Evolutionary conservation across 2,113 vertebrate genomes (phyloP), one percentile per base, ranked within the genome.

Genomic region (Promerops cafer): DNA sequence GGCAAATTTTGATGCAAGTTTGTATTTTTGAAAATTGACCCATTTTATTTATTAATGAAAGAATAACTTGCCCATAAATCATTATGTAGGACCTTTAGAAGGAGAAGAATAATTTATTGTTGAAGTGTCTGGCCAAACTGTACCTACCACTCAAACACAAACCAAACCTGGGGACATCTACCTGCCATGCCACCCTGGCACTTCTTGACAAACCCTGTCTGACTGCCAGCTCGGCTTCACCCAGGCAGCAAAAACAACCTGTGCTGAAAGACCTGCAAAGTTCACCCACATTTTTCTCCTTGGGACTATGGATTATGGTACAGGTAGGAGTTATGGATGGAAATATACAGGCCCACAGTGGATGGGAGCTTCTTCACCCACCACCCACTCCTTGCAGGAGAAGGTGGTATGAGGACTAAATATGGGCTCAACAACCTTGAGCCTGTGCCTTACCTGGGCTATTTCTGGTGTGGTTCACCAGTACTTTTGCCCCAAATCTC

Each of bases 301-400:
- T 37, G 10, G 37, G 20, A 65, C 21, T 59, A 39, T 7, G 27
- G 42, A 57, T 33, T 27, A 27, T 17, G 42, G 63, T 37, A 45
- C 8, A 45, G 27, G 7, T 5, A 66, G 82, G 22, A 28, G 68
- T 31, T 61, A 24, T 0, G 3, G 33, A 50, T 37, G 13, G 42
- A 85, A 76, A 72, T 0, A 1, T 9, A 42, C 20, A 33, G 40
- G 37, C 27, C 11, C 3, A 9, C 31, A 79, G 33, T 0, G 0
- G 13, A 45, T 16, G 16, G 42, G 21, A 87, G 5, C 20, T 83
- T 68, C 45, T 64, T 69, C 35, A 53, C 22, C 53, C 40, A 49
- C 1, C n/a, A n/a, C n/a, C n/a, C n/a, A n/a, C n/a, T n/a, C 11
- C 10, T 44, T 2, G 3, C n/a, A 71, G 33, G 16, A 56, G 22